phyloP scores from a whole-genome alignment of 2,797 vertebrate genomes.

The Euphonia xanthogaster region DNA sequence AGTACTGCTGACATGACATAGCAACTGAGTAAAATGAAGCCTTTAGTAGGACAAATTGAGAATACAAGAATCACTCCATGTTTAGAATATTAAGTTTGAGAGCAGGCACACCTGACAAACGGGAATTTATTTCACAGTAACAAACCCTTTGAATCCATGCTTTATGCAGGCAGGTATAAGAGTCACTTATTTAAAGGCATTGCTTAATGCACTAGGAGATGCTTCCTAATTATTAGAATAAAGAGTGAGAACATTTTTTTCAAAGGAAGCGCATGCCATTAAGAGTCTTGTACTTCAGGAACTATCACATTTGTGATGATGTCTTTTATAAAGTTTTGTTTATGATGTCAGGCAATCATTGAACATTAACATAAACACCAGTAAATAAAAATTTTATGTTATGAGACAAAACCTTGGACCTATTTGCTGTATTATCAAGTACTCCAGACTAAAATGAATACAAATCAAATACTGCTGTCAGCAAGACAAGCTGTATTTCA shows the following conservation, averaged over 20 bases:
- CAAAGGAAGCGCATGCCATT: neutral
- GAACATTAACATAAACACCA: neutral
- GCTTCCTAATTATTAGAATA: slow-evolving; percentile 27
- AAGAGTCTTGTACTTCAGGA: neutral
- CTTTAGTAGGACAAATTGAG: neutral
- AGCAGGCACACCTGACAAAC: neutral
- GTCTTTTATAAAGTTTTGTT: slow-evolving; percentile 11
- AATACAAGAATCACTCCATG: neutral
- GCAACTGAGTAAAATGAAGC: neutral
- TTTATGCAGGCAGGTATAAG: neutral
- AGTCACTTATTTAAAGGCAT: slow-evolving; percentile 17
- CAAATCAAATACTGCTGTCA: neutral
- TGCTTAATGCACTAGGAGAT: neutral
- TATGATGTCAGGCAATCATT: neutral
- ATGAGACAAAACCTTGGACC: neutral
- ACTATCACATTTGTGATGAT: neutral
- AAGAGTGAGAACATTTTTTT: neutral
- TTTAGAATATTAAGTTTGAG: neutral
- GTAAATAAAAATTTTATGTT: neutral
- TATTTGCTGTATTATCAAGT: neutral
- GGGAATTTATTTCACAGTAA: slow-evolving; percentile 1
- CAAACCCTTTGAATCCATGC: neutral
- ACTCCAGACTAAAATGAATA: neutral
- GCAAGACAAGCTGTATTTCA: neutral
- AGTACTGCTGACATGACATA: neutral